Percentiles rank a stretch among this genome's conserved stretches.
phyloP scores from a whole-genome alignment of 2,113 vertebrate genomes.

The Phaethornis superciliosus region DNA sequence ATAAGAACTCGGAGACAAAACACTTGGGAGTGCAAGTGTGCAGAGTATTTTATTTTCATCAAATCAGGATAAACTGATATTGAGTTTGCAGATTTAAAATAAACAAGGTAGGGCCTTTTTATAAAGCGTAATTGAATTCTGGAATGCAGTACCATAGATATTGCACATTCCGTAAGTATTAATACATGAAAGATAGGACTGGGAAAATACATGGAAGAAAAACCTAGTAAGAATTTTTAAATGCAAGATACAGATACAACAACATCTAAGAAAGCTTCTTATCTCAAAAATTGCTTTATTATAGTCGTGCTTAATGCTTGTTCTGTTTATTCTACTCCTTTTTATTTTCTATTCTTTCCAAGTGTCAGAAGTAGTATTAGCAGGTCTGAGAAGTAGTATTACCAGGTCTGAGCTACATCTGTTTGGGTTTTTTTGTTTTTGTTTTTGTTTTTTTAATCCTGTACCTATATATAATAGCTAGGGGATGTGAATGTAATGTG shows the following conservation, averaged over 20 bases:
- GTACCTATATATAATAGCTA: background rate
- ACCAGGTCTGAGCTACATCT: background rate
- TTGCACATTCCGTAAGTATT: background rate
- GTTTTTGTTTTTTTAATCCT: background rate
- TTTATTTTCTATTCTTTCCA: background rate
- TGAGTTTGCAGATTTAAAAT: background rate
- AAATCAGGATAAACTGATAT: background rate
- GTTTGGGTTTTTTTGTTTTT: too few species aligned
- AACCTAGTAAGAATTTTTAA: background rate
- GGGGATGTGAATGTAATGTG: background rate
- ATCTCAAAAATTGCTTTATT: background rate
- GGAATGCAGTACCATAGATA: background rate
- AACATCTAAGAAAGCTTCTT: background rate
- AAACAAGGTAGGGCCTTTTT: background rate
- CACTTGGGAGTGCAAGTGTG: background rate
- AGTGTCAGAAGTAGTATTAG: background rate
- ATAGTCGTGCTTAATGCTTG: background rate
- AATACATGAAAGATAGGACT: background rate
- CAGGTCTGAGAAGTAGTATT: background rate
- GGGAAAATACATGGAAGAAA: background rate
- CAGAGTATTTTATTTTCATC: background rate
- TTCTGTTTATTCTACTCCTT: background rate
- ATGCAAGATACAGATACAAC: background rate
- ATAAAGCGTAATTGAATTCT: background rate
- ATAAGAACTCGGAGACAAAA: background rate